These are phyloP conservation scores for Parnassius mnemosyne DNA, from an alignment of 2,888 invertebrate genomes.

Conservation along the genomic window DNA sequence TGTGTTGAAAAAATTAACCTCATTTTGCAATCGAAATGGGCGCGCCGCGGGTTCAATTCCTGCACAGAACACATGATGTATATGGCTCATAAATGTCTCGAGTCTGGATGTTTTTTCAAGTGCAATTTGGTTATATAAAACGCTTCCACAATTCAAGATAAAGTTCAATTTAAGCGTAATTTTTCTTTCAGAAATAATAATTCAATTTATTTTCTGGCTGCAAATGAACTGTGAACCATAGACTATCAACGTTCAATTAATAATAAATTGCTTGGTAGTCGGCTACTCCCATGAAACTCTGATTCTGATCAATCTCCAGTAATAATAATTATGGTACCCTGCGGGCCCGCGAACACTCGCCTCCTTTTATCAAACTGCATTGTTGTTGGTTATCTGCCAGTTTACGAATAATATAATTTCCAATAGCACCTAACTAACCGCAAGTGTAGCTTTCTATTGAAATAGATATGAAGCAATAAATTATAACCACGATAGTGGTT, in stretches of 20 bases:
- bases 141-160: too few relatives aligned
- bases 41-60: too few relatives aligned
- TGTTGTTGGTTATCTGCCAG: slow-evolving; percentile 5
- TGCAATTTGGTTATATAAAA: too few relatives aligned
- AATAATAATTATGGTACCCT: slow-evolving; percentile 14
- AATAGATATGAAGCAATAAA: too few relatives aligned
- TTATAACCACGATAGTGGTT: too few relatives aligned
- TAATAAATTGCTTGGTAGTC: slow-evolving; percentile 3
- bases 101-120: too few relatives aligned
- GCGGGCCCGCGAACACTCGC: slow-evolving; percentile 4
- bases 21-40: too few relatives aligned
- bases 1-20: too few relatives aligned
- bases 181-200: background rate
- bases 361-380: slow-evolving; percentile 17
- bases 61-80: too few relatives aligned
- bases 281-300: slow-evolving; percentile 13
- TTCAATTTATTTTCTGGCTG: background rate
- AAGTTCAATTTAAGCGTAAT: too few relatives aligned
- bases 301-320: slow-evolving; percentile 18
- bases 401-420: slow-evolving; percentile 9
- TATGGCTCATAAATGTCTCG: too few relatives aligned
- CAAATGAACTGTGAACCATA: slow-evolving; percentile 5
- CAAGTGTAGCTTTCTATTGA: background rate
- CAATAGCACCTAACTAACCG: background rate
- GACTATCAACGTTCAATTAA: slow-evolving; percentile 14